Conservation (phyloP, 2,113 vertebrate species). For the Malurus melanocephalus region DNA sequence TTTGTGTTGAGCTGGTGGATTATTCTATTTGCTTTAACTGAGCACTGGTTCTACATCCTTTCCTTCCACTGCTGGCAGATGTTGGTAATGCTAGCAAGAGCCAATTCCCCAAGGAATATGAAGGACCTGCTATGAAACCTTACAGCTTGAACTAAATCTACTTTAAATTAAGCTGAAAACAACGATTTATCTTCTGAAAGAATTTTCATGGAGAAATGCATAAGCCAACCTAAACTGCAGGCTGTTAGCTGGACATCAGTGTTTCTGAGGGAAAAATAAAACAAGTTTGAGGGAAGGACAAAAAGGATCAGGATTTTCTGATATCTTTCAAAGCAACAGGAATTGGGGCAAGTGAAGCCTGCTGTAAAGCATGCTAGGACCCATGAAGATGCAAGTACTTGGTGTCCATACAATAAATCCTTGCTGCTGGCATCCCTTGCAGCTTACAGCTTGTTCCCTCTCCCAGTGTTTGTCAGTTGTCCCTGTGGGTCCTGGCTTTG, state of each 20-base stretch:
- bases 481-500: neutral
- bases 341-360: neutral
- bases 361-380: neutral
- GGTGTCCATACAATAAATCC: neutral
- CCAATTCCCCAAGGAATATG: neutral
- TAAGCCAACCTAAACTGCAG: neutral
- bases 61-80: neutral
- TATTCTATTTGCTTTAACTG: neutral
- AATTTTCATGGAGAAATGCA: neutral
- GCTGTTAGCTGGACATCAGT: neutral
- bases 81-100: neutral
- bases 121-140: neutral
- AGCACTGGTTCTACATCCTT: neutral
- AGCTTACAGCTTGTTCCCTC: neutral
- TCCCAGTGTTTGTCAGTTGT: neutral
- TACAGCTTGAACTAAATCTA: neutral
- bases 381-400: neutral
- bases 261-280: neutral
- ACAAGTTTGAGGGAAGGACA: neutral
- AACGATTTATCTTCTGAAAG: neutral
- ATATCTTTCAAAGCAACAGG: neutral
- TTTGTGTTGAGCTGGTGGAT: neutral
- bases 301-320: neutral
- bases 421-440: neutral
- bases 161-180: neutral